These are phyloP conservation scores for Dysmachus trigonus DNA, from an alignment of 2,888 invertebrate genomes.

Conservation along the genomic window DNA sequence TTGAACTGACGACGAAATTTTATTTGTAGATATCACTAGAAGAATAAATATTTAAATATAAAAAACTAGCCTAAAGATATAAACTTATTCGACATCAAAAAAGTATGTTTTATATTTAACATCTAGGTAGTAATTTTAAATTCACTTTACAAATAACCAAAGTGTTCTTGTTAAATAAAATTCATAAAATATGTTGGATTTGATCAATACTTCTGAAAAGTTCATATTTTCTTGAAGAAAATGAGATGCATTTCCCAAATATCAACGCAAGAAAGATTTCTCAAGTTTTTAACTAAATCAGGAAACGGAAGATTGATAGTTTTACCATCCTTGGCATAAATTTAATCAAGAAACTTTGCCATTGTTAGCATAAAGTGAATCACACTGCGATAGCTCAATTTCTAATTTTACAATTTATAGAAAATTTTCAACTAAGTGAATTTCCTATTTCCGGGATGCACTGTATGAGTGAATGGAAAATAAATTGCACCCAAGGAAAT, in stretches of 20 bases:
- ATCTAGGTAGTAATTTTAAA: too few species aligned
- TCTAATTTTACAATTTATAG: background rate
- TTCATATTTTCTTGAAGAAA: background rate
- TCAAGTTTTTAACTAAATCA: background rate
- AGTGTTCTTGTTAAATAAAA: too few species aligned
- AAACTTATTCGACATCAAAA: too few species aligned
- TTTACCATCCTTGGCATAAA: background rate
- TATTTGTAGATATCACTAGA: too few species aligned
- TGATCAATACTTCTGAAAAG: background rate
- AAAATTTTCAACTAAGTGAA: background rate
- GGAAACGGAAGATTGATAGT: background rate
- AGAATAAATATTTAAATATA: too few species aligned
- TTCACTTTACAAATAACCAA: too few species aligned
- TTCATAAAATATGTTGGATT: background rate
- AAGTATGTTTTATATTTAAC: too few species aligned
- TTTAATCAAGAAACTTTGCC: background rate
- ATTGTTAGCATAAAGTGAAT: background rate
- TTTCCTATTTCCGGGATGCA: background rate
- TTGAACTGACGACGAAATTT: too few species aligned
- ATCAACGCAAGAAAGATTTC: background rate
- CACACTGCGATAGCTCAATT: background rate
- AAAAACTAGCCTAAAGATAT: too few species aligned
- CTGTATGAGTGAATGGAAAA: background rate
- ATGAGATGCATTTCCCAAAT: background rate
- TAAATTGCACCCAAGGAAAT: background rate